Conservation (phyloP, 2,113 vertebrate species). For the Otolemur garnettii region DNA sequence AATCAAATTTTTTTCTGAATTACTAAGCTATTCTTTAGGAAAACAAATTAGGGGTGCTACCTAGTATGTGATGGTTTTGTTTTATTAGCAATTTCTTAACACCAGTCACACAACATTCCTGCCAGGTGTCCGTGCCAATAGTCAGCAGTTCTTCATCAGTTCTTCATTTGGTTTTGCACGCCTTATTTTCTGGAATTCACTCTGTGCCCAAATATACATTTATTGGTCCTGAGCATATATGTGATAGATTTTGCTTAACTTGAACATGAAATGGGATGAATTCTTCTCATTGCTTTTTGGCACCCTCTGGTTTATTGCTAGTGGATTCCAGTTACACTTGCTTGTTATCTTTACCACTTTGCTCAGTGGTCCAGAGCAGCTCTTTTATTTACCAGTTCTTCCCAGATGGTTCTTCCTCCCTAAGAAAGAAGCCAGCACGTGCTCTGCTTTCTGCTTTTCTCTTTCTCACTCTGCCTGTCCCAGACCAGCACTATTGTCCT, state of each 20-base stretch:
- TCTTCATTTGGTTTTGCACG: constrained; percentile 34
- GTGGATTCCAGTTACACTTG: neutral
- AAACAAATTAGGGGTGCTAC: neutral
- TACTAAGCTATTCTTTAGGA: constrained; percentile 18
- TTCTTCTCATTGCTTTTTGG: neutral
- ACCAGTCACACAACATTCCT: neutral
- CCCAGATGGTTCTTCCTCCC: neutral
- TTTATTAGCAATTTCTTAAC: neutral
- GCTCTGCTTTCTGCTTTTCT: neutral
- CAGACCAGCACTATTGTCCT: neutral
- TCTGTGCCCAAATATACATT: neutral
- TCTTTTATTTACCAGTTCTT: neutral
- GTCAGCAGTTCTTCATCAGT: neutral
- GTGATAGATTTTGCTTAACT: constrained; percentile 27
- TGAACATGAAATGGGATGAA: neutral
- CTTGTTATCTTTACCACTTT: neutral
- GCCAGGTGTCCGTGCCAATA: neutral
- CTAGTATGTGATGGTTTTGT: neutral
- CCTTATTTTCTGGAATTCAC: constrained; percentile 39
- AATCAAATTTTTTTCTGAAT: neutral
- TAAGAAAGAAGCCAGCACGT: neutral
- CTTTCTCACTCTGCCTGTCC: neutral
- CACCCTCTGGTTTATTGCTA: neutral
- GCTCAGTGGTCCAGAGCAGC: neutral
- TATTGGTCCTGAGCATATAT: neutral